Base-by-base conservation (phyloP, 2,797 vertebrate genomes). In the Lycodopsis pacificus region DNA sequence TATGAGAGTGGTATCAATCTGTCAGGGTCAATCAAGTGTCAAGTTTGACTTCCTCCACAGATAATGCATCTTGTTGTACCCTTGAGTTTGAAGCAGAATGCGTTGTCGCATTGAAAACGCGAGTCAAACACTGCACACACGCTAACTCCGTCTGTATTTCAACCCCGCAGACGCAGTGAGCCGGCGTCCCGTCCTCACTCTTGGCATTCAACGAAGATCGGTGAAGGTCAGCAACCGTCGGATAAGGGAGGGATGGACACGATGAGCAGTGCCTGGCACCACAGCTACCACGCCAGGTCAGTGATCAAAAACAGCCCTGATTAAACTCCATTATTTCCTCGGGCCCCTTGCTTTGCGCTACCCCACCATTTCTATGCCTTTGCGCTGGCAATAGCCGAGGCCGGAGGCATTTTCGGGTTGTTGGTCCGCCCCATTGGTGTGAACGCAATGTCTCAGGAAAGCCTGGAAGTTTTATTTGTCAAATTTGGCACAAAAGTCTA, bases 241-340 rank as follows among this genome's bases (percentile, higher is more conserved):
- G 96, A 96, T 82, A 96, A 93, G 86, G 95, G 94, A 69, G 94
- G 76, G 78, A 92, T 97, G 92, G 96, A 96, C 80, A 94, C 85
- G 14, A 86, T 97, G 91, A 95, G 96, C 91, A 93, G 94, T 77
- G 93, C 94, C 79, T 99, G 97, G 97, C 96, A 96, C 75, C 96
- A 96, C 78, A 92, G 91, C 92, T 97, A 96, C 93, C 97, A 97
- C 69, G 94, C 96, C 91, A 98, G 97, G 98, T 99, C 85, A 95
- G 96, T 64, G 34, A 20, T 13, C 51, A 59, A 59, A 46, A 32
- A 6, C 27, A 49, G 20, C 22, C 58, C 17, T 8, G 4, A 10
- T 12, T 5, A 44, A 61, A 20, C 34, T 10, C 0, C 19, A 40
- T 32, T 0, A 12, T 44, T 19, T 36, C 17, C 14, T 25, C 4